Percentiles rank a stretch among this genome's conserved stretches.
Evolutionary conservation across 2,888 invertebrate genomes (phyloP).

Genomic region (Nesidiocoris tenuis): DNA sequence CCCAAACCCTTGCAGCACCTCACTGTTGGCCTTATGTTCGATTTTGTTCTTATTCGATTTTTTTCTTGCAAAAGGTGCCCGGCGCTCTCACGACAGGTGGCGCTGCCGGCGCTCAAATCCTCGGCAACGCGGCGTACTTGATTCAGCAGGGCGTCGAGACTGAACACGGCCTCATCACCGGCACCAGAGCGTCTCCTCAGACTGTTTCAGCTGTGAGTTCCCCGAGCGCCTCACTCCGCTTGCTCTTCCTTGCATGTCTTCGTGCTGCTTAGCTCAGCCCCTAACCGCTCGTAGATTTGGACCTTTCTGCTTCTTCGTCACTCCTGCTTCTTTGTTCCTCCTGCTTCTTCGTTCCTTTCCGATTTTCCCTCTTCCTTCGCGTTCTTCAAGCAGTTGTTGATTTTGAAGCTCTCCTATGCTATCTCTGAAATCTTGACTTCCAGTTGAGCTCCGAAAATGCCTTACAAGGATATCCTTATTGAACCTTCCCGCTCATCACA

Average conservation of each 20-base stretch:
- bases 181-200: constrained; percentile 68
- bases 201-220: constrained; percentile 63
- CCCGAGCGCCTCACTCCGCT: neutral
- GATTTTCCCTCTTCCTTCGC: too few species aligned
- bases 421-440: too few species aligned
- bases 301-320: neutral
- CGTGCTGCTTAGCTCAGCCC: neutral
- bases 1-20: too few species aligned
- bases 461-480: too few species aligned
- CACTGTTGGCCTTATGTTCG: too few species aligned
- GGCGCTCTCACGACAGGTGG: constrained; percentile 50
- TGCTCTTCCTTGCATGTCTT: neutral
- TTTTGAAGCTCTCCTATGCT: too few species aligned
- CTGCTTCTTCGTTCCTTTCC: too few species aligned
- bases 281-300: neutral
- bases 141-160: constrained; percentile 69
- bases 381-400: too few species aligned
- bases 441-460: too few species aligned
- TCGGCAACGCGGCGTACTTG: constrained; percentile 60
- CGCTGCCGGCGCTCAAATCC: constrained; percentile 47
- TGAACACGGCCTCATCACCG: constrained; percentile 61
- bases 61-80: constrained; percentile 52
- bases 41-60: too few species aligned
- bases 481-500: too few species aligned
- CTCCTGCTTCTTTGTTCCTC: neutral